Evolutionary conservation across 2,113 vertebrate species (phyloP), one percentile per base, ranked within the genome.

Genomic region (Atherinomorus stipes): DNA sequence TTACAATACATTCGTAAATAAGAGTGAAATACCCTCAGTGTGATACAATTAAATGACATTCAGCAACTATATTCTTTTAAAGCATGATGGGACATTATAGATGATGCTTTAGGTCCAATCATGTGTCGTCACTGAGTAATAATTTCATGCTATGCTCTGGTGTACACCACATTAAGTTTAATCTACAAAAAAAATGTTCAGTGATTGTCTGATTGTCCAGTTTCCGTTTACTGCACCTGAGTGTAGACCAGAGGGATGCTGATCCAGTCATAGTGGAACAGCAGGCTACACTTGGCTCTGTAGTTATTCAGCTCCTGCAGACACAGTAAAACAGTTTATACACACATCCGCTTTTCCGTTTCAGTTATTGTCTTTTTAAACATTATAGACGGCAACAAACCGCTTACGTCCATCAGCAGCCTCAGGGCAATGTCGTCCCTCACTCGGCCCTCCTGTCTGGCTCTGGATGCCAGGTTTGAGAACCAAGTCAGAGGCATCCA

Each of bases 181-280:
- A 34, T 34, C 31, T 34, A 34, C 3, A 34, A 34, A 34, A 34
- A 7, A 7, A 1, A 21, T 21, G 2, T 21, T 19, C 4, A 12
- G 11, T 7, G 12, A 13, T 18, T 34, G 3, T 23, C 12, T 26
- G 7, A 5, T 8, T 26, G 2, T 53, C 4, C 23, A 26, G 2
- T 54, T 6, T 54, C 53, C 11, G 15, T 31, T 19, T 11, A 38
- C 44, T 0, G 13, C 65, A 78, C 96, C 94, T 97, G 96, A 1
- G 95, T 97, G 89, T 97, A 97, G 54, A 97, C 96, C 31, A 97
- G 93, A 0, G 96, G 96, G 51, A 96, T 95, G 87, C 96, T 97
- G 78, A 98, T 96, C 96, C 96, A 98, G 90, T 97, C 95, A 0
- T 96, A 97, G 85, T 97, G 96, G 80, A 97, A 97, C 40, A 97